A percentile compares a stretch with the other conserved stretches of the same genome.
Conservation (phyloP, 2,797 vertebrate species). For the Hybognathus amarus region DNA sequence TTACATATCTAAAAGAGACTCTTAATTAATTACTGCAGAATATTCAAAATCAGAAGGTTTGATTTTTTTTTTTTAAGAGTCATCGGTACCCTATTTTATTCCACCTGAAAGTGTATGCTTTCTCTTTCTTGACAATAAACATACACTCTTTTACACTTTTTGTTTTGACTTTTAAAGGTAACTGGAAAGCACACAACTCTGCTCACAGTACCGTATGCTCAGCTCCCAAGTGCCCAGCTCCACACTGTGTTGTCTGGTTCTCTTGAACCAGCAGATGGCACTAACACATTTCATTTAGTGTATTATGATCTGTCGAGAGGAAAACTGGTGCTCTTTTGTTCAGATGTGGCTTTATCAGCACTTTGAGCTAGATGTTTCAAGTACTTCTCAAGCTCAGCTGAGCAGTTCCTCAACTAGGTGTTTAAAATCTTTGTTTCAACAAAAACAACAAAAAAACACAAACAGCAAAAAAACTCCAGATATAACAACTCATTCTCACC, state of each 20-base stretch:
- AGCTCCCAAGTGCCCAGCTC: neutral
- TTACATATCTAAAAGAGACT: neutral
- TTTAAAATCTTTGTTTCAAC: neutral
- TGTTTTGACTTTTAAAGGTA: neutral
- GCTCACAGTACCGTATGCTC: neutral
- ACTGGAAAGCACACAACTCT: neutral
- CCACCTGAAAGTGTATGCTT: neutral
- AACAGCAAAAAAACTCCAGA: neutral
- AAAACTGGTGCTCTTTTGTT: constrained; percentile 25
- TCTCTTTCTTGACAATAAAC: neutral
- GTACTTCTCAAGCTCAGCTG: constrained; percentile 22
- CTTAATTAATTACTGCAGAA: neutral
- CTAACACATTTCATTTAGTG: constrained; percentile 23
- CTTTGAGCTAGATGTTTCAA: constrained; percentile 47
- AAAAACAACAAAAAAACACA: constrained; percentile 22
- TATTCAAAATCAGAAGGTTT: neutral
- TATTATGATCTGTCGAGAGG: constrained; percentile 8
- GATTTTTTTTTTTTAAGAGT: neutral
- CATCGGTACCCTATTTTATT: neutral
- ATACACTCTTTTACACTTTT: neutral
- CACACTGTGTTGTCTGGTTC: neutral
- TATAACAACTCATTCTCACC: no score
- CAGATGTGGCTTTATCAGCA: constrained; percentile 51
- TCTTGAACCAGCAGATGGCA: constrained; percentile 49
- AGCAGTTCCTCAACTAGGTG: constrained; percentile 16